These are phyloP conservation scores for Atopsyche davidsoni DNA, from an alignment of 1,140 invertebrate genomes.

Conservation along the genomic window DNA sequence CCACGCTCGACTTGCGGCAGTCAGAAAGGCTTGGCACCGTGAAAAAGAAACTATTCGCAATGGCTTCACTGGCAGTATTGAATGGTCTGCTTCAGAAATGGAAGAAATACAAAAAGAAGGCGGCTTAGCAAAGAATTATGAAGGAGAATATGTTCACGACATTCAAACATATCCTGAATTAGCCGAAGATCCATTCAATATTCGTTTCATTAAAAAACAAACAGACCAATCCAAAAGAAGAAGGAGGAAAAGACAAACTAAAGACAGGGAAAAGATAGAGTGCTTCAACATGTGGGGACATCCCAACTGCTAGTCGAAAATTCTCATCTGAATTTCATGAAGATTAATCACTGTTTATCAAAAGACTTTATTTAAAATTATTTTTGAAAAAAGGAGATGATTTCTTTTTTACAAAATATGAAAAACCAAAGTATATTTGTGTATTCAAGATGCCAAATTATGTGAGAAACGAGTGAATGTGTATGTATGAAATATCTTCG, in stretches of 20 bases:
- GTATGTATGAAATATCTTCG: conserved; percentile 25
- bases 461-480: conserved; percentile 29
- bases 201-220: conserved; percentile 80
- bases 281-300: conserved; percentile 11
- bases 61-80: conserved; percentile 65
- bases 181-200: conserved; percentile 92
- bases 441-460: conserved; percentile 32
- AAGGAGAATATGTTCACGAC: conserved; percentile 87
- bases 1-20: conserved; percentile 78
- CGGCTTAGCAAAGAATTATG: conserved; percentile 74
- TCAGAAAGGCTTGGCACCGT: conserved; percentile 85
- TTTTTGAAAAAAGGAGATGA: conserved; percentile 29
- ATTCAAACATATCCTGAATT: conserved; percentile 84
- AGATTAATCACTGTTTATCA: conserved; percentile 18
- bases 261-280: conserved; percentile 35
- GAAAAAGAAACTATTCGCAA: conserved; percentile 78
- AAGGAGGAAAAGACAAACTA: conserved; percentile 51
- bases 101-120: conserved; percentile 84
- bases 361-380: conserved; percentile 30
- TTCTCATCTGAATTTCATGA: conserved; percentile 20
- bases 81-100: conserved; percentile 72
- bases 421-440: conserved; percentile 32
- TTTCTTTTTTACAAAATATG: conserved; percentile 27
- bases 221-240: conserved; percentile 56
- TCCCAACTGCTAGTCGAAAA: conserved; percentile 28